A percentile compares a stretch with the other conserved stretches of the same genome.
Conservation (phyloP, 2,113 vertebrate species). For the Hemibagrus wyckioides region DNA sequence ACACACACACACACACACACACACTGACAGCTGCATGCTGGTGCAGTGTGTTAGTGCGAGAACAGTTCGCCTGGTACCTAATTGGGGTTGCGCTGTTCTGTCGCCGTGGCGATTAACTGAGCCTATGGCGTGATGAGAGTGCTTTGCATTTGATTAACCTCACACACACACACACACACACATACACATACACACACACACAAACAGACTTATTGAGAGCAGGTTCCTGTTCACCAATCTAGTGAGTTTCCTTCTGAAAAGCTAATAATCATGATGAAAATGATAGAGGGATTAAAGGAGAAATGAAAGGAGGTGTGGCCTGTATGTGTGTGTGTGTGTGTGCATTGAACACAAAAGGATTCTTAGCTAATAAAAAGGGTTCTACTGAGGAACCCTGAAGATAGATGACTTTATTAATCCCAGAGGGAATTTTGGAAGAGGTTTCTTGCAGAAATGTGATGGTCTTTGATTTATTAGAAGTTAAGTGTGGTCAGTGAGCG, state of each 20-base stretch:
- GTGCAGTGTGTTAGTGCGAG: constrained; percentile 15
- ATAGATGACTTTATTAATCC: not conserved
- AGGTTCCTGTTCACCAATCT: not conserved
- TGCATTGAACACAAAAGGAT: not conserved
- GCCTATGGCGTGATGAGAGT: constrained; percentile 23
- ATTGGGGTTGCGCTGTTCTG: constrained; percentile 40
- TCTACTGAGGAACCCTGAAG: not conserved
- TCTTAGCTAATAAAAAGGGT: not conserved
- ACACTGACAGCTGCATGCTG: not conserved
- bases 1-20: constrained; percentile 10
- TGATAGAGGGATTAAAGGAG: not conserved
- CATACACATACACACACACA: constrained; percentile 59
- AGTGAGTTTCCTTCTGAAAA: not conserved
- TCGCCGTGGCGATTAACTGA: constrained; percentile 29
- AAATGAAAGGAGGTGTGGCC: not conserved
- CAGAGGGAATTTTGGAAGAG: not conserved
- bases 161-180: not conserved
- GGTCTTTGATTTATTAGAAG: not conserved
- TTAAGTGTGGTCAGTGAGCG: not conserved
- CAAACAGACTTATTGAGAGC: constrained; percentile 31
- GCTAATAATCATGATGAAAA: not conserved
- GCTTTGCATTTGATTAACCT: constrained; percentile 36
- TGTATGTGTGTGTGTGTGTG: not conserved
- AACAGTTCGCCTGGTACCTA: constrained; percentile 20
- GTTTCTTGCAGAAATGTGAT: not conserved